These are phyloP conservation scores for Euphydryas editha DNA, from an alignment of 2,888 invertebrate genomes.

Conservation along the genomic window DNA sequence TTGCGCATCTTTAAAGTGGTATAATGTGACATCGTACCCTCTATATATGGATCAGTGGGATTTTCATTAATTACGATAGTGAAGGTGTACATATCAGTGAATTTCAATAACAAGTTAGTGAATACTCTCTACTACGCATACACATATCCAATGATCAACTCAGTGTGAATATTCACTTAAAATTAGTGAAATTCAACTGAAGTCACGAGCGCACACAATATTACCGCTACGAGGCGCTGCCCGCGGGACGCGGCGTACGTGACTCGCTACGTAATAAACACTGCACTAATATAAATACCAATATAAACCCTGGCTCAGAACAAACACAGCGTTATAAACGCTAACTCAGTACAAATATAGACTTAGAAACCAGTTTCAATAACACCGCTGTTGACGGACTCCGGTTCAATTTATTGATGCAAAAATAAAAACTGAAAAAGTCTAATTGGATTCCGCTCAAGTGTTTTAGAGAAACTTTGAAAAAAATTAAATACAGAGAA, in stretches of 20 bases:
- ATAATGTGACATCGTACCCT: too few species aligned
- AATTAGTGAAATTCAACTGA: too few species aligned
- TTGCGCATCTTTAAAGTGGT: too few species aligned
- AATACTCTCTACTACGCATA: too few species aligned
- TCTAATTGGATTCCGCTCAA: conserved; percentile 1
- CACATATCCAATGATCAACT: too few species aligned
- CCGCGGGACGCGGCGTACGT: neutral
- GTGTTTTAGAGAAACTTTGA: neutral
- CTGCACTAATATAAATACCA: neutral
- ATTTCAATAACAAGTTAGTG: too few species aligned
- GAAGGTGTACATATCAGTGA: too few species aligned
- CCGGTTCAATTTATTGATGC: neutral
- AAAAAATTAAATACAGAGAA: neutral
- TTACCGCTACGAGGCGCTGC: conserved; percentile 34
- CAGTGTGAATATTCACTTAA: too few species aligned
- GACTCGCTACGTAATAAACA: conserved; percentile 1
- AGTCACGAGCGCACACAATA: conserved; percentile 29
- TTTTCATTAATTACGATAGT: too few species aligned
- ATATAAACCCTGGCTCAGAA: neutral
- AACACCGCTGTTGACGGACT: conserved; percentile 6
- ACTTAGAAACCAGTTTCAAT: conserved; percentile 7
- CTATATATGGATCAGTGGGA: too few species aligned
- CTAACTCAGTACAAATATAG: neutral
- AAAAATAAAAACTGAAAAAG: neutral
- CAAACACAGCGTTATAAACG: neutral